Conservation (phyloP, 2,888 invertebrate genomes). For the Lithosia quadra region DNA sequence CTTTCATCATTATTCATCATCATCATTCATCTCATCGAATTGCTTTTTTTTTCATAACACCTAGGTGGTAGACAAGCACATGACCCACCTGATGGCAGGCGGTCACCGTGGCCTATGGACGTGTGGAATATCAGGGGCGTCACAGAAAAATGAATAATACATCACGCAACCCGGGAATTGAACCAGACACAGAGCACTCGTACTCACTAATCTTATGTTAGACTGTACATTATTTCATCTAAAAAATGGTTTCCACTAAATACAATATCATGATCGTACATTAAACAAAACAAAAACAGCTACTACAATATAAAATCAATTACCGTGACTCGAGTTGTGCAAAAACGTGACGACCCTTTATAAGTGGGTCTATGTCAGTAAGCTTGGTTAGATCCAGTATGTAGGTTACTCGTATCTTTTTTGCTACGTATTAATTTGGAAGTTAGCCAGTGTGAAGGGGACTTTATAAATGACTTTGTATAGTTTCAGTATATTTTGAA, state of each 20-base stretch:
- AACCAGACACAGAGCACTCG: no score
- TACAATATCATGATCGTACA: background rate
- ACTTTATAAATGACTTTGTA: slow-evolving; percentile 5
- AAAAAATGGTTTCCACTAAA: background rate
- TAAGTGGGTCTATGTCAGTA: slow-evolving; percentile 46
- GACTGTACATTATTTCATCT: no score
- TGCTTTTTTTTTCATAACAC: no score
- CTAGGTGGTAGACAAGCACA: no score
- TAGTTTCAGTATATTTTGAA: background rate
- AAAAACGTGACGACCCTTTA: slow-evolving; percentile 21
- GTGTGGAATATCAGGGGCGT: no score
- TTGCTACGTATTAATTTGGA: slow-evolving; percentile 33
- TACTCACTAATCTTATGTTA: no score
- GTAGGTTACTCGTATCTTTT: slow-evolving; percentile 41
- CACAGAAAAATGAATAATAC: no score
- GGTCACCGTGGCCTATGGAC: no score
- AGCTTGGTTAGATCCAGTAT: slow-evolving; percentile 32
- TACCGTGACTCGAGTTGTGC: background rate
- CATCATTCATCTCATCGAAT: no score
- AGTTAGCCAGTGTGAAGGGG: slow-evolving; percentile 23
- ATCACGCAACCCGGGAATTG: no score
- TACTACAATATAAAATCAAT: background rate
- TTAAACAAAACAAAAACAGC: background rate
- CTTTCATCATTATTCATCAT: no score
- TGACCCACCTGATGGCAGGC: no score